These are phyloP conservation scores for Chironomus tentans DNA, from an alignment of 2,888 invertebrate genomes.

Conservation along the genomic window DNA sequence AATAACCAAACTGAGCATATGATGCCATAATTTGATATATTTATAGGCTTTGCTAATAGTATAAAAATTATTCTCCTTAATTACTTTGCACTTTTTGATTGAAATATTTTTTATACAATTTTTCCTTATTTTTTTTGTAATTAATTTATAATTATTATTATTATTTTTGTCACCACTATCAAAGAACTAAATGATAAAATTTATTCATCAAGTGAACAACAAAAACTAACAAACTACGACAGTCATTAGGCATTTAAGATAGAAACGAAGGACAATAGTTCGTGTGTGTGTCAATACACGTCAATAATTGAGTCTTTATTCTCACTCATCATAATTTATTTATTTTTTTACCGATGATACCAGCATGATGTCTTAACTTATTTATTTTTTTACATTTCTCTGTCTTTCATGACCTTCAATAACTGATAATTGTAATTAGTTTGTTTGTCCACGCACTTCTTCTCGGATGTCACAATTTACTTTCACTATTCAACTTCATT, in stretches of 20 bases:
- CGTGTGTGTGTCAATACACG: neutral
- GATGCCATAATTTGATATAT: constrained; percentile 47
- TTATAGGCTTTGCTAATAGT: neutral
- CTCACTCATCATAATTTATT: neutral
- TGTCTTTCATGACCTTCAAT: too few species aligned
- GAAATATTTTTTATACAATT: neutral
- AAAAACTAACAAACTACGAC: constrained; percentile 6
- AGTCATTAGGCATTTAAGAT: constrained; percentile 13
- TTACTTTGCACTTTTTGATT: constrained; percentile 15
- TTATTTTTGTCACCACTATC: constrained; percentile 17
- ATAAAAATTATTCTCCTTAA: constrained; percentile 9
- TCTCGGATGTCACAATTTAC: neutral
- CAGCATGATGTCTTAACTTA: neutral
- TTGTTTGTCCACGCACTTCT: neutral
- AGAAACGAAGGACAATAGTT: neutral
- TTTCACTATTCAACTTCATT: neutral
- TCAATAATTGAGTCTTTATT: neutral
- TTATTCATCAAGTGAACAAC: constrained; percentile 9
- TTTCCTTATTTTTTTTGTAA: neutral
- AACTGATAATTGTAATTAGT: neutral
- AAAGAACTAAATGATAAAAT: constrained; percentile 25
- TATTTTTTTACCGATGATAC: neutral
- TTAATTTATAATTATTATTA: neutral
- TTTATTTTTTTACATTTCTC: neutral
- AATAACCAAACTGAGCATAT: constrained; percentile 87